Base-by-base conservation (phyloP, 1,140 invertebrate genomes). In the Drosophila tropicalis region DNA sequence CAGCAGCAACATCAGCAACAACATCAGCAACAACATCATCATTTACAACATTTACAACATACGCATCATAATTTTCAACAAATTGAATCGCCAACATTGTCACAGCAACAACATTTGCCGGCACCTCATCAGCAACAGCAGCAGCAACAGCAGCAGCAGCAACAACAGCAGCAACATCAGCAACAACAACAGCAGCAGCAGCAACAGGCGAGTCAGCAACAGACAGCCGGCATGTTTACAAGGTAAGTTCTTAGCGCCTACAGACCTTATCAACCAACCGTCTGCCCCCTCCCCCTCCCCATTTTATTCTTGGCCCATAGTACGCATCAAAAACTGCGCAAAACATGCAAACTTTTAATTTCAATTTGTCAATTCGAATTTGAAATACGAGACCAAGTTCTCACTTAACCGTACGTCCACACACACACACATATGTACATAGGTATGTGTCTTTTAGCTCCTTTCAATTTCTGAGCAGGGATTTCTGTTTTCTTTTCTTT, bases 321-420 rank as follows among this genome's bases (percentile, higher is more conserved):
- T 62, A 76, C 76, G 76, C 73, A 79, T 80, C 77, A 80, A 78
- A 70, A 62, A 67, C 36, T 74, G 77, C 71, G 76, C 66, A 81
- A 70, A 79, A 83, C 80, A 89, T 87, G 84, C 84, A 89, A 89
- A 87, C 84, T 87, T 87, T 87, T 87, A 84, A 87, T 87, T 87
- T 87, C 84, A 87, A 87, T 87, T 87, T 90, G 84, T 87, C 84
- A 84, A 89, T 82, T 66, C 66, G 68, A 62, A 70, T 87, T 82
- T 80, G 68, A 83, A 76, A 65, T 78, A 71, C 58, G 64, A 61
- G 67, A 62, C 74, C 67, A 55, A 76, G 74, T 86, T 72, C 82
- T 84, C 70, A 76, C 76, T 76, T 76, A 34, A 25, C 36, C 29
- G 58, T 54, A 76, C 22, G 4, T 29, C 5, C 29, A 29, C 29